Base-by-base conservation (phyloP, 2,888 invertebrate species). In the Kuschelorhynchus macadamiae region DNA sequence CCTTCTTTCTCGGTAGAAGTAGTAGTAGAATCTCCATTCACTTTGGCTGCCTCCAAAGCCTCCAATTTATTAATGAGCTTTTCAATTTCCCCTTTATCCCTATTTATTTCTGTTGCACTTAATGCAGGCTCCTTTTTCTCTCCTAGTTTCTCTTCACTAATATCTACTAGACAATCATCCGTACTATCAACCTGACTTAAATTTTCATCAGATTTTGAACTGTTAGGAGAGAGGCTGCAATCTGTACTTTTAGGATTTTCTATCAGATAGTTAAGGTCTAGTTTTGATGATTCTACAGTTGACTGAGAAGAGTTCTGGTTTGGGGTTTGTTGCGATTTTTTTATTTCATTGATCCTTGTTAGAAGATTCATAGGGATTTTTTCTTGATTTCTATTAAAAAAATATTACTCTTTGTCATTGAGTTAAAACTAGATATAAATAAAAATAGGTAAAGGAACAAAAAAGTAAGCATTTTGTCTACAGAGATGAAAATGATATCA, bases 331-430 rank as follows among this genome's bases (percentile, higher is more conserved):
- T 72, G 61, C 42, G 55, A 67, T 69, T 70, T 70, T 72, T 78
- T 76, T 12, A 67, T 67, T 66, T 75, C 75, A n/a, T 75, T 70
- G 39, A 73, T 72, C 75, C 84, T 85, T 53, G 85, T 81, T 71
- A 89, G 78, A 11, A 87, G 86, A 80, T 90, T 90, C 88, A 91
- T 88, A 66, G 91, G 89, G 75, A 89, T 85, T 82, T 89, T 90
- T 71, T 88, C 88, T 57, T 84, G 78, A 80, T 86, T 52, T 12
- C 65, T 65, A 14, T 16, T n/a, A n/a, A 53, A 42, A 21, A 46
- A 7, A 30, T 30, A 30, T 30, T n/a, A n/a, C n/a, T n/a, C n/a
- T n/a, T n/a, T n/a, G n/a, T n/a, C n/a, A n/a, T n/a, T n/a, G n/a
- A n/a, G n/a, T n/a, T n/a, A n/a, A n/a, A n/a, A n/a, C n/a, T n/a